Evolutionary conservation across 2,113 vertebrate genomes (phyloP).

Genomic region (Jaculus jaculus): DNA sequence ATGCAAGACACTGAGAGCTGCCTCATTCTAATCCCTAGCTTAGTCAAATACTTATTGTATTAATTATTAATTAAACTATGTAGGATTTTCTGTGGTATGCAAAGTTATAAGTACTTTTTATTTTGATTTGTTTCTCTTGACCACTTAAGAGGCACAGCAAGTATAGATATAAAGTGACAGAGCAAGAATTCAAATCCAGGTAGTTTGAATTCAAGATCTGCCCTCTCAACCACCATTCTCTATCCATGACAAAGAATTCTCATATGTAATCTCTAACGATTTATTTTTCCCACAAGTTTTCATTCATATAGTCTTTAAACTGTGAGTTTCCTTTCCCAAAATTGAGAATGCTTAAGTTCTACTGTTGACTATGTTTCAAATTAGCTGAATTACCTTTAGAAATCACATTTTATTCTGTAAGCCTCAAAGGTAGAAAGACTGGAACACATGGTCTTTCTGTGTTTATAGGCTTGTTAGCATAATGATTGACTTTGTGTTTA

Average conservation of each 20-base stretch:
- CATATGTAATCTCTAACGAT: background rate
- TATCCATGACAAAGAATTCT: background rate
- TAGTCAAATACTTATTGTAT: slow-evolving; percentile 31
- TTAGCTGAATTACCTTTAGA: background rate
- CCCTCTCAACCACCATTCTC: background rate
- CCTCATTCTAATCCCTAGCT: slow-evolving; percentile 14
- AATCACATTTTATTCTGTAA: background rate
- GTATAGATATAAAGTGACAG: background rate
- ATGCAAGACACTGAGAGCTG: background rate
- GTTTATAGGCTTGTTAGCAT: background rate
- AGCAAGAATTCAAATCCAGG: background rate
- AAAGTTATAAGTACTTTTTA: background rate
- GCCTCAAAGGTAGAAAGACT: background rate
- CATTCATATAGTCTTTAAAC: background rate
- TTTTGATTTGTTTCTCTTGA: background rate
- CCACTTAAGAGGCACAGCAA: background rate
- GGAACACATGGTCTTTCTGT: background rate
- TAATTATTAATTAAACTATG: background rate
- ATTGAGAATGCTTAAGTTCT: background rate
- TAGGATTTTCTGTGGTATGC: background rate
- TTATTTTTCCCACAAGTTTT: background rate
- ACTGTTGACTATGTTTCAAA: background rate
- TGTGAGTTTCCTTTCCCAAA: background rate
- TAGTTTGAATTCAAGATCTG: background rate
- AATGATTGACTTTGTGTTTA: background rate